These are phyloP conservation scores for Acropternis orthonyx DNA, from an alignment of 2,797 vertebrate genomes.

Conservation along the genomic window DNA sequence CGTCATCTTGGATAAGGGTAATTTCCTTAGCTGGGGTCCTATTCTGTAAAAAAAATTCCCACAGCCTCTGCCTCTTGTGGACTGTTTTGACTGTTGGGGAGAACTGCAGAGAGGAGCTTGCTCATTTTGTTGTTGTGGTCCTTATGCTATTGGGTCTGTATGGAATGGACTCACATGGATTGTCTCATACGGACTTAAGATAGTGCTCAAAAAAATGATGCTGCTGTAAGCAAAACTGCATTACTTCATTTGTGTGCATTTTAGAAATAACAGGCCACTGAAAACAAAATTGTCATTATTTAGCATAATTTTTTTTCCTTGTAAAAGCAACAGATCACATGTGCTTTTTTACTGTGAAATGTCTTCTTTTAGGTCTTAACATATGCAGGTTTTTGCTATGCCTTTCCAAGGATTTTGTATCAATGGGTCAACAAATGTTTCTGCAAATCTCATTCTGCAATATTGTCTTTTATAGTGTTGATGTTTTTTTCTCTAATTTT, in stretches of 20 bases:
- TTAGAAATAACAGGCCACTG: neutral
- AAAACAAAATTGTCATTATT: conserved; percentile 6
- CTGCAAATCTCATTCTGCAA: neutral
- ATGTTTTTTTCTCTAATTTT: neutral
- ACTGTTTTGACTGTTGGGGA: neutral
- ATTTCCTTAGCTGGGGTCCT: neutral
- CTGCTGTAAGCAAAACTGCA: neutral
- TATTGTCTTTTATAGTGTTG: neutral
- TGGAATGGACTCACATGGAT: neutral
- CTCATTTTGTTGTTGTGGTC: neutral
- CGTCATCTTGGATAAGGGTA: neutral
- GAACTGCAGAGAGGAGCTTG: neutral
- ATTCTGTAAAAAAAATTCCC: neutral
- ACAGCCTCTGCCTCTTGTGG: neutral
- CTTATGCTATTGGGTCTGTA: neutral
- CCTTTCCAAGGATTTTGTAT: conserved; percentile 13
- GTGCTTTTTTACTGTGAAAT: neutral
- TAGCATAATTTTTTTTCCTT: neutral
- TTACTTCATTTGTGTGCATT: neutral
- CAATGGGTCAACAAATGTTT: neutral
- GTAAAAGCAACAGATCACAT: neutral
- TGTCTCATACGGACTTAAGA: neutral
- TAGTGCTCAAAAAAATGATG: neutral
- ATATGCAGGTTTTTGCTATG: neutral
- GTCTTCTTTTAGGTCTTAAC: conserved; percentile 21